phyloP scores from a whole-genome alignment of 2,113 vertebrate genomes.

The Chaetops frenatus region DNA sequence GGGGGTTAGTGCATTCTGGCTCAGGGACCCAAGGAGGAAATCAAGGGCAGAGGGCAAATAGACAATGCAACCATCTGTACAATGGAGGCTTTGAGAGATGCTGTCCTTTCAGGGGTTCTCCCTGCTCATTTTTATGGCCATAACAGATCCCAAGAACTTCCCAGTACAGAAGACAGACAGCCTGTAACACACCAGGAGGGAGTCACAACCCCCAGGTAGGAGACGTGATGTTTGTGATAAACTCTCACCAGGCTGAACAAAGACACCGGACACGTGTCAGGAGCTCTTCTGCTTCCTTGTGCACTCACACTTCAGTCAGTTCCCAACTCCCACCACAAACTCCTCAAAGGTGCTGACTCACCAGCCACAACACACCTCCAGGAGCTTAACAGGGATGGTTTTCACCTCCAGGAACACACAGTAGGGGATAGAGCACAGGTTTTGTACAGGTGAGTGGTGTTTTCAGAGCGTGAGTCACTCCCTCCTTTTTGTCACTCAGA shows the following conservation, averaged over 20 bases:
- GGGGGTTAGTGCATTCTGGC: not conserved
- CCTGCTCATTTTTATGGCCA: not conserved
- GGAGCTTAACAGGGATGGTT: not conserved
- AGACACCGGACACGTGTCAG: not conserved
- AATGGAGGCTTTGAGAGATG: not conserved
- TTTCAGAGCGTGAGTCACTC: not conserved
- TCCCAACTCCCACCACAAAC: not conserved
- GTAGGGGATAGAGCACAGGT: not conserved
- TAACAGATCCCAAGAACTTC: not conserved
- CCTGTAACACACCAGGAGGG: not conserved
- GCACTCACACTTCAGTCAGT: too few species aligned
- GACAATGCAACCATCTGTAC: not conserved
- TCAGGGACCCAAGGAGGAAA: not conserved
- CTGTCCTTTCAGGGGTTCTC: not conserved
- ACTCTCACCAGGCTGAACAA: not conserved
- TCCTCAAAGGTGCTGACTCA: not conserved
- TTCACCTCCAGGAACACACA: not conserved
- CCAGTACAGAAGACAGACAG: not conserved
- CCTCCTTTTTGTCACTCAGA: not conserved
- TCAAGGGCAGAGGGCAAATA: not conserved
- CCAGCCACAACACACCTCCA: not conserved
- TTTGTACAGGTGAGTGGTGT: accelerated
- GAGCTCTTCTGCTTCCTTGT: not conserved
- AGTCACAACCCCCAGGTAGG: not conserved
- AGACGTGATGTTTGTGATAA: not conserved